These are phyloP conservation scores for Formica aserva DNA, from an alignment of 2,888 invertebrate genomes.

Conservation along the genomic window DNA sequence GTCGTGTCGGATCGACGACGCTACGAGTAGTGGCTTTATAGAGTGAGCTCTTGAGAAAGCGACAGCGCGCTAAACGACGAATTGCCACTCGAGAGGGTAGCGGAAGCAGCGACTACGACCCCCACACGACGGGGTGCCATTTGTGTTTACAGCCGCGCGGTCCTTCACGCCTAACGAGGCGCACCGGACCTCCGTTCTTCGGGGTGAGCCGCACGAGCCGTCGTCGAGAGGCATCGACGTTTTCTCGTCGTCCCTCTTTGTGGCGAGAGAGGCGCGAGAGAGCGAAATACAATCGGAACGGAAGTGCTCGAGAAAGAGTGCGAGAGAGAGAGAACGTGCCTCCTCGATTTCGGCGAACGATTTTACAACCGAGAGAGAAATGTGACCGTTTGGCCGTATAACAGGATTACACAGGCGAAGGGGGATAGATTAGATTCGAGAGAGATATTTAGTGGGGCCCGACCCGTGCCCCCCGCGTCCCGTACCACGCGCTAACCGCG, in stretches of 20 bases:
- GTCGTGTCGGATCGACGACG: constrained; percentile 21
- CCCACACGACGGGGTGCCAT: constrained; percentile 75
- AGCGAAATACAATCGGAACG: constrained; percentile 57
- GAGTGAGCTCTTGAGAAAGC: constrained; percentile 62
- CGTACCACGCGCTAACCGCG: constrained; percentile 5
- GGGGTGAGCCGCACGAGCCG: constrained; percentile 50
- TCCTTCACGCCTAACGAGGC: constrained; percentile 77
- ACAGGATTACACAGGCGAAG: constrained; percentile 78
- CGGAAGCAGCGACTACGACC: constrained; percentile 48
- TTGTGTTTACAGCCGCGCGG: constrained; percentile 77
- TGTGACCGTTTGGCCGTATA: constrained; percentile 81
- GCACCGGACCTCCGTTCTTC: constrained; percentile 66
- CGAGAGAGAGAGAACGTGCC: constrained; percentile 46
- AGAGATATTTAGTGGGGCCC: constrained; percentile 76
- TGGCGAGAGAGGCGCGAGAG: constrained; percentile 29
- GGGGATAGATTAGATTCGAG: constrained; percentile 78
- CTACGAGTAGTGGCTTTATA: constrained; percentile 24
- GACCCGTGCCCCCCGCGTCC: constrained; percentile 23
- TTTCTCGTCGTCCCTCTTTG: constrained; percentile 57
- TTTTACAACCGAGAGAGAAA: constrained; percentile 65
- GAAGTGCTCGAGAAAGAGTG: constrained; percentile 65
- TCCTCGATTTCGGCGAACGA: constrained; percentile 71
- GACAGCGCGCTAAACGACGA: constrained; percentile 62
- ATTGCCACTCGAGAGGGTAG: constrained; percentile 72
- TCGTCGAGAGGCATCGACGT: constrained; percentile 51